Percentiles rank a stretch among this genome's conserved stretches.
Conservation (phyloP, 2,888 invertebrate species). For the Cryptocephalus moraei region DNA sequence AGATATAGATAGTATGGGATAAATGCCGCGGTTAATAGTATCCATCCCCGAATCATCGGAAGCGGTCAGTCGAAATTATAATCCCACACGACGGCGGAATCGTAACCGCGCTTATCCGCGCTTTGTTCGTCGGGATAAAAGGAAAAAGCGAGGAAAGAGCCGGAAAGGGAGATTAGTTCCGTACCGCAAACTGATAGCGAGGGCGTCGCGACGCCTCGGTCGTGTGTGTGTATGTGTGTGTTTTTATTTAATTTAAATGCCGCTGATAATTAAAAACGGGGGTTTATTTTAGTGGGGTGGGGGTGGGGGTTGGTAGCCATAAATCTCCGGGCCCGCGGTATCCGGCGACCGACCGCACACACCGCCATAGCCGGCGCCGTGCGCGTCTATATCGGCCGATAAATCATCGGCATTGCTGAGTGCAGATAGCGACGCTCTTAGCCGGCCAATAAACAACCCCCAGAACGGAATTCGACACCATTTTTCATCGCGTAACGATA, state of each 20-base stretch:
- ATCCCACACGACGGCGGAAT: too few species aligned
- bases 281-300: slow-evolving; percentile 25
- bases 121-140: too few species aligned
- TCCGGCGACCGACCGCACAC: slow-evolving; percentile 4
- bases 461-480: slow-evolving; percentile 31
- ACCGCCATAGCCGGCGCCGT: slow-evolving; percentile 23
- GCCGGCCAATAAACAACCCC: slow-evolving; percentile 33
- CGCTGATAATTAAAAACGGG: slow-evolving; percentile 30
- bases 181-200: too few species aligned
- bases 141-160: too few species aligned
- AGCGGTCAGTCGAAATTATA: too few species aligned
- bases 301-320: too few species aligned
- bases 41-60: too few species aligned
- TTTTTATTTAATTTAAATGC: slow-evolving; percentile 29
- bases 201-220: too few species aligned
- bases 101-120: too few species aligned
- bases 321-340: slow-evolving; percentile 16
- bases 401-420: slow-evolving; percentile 35
- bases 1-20: too few species aligned
- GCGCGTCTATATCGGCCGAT: slow-evolving; percentile 31
- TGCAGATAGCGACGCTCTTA: slow-evolving; percentile 34
- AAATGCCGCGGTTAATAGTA: too few species aligned
- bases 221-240: slow-evolving; percentile 2
- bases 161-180: too few species aligned
- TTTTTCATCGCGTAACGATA: slow-evolving; percentile 24